Evolutionary conservation across 2,113 vertebrate species (phyloP).

Genomic region (Nothocercus julius): DNA sequence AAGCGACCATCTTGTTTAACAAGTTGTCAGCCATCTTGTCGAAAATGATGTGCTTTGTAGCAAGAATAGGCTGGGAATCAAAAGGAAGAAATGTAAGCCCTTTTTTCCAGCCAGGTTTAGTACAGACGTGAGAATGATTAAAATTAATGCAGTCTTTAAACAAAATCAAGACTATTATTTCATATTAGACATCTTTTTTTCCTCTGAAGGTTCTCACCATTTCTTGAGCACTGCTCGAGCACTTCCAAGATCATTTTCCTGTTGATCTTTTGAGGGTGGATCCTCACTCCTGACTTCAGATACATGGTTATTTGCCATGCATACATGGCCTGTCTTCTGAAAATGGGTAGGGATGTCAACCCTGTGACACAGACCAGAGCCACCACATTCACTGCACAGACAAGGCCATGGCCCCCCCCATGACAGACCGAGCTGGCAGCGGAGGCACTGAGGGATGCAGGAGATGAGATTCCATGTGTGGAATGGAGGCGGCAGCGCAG

Average conservation of each 20-base stretch:
- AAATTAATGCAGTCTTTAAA: neutral
- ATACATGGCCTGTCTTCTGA: neutral
- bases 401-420: accelerated
- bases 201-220: neutral
- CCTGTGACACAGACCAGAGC: neutral
- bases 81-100: neutral
- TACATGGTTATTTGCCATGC: neutral
- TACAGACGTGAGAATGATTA: neutral
- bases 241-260: neutral
- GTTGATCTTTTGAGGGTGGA: neutral
- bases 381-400: accelerated
- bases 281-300: neutral
- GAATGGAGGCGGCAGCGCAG: neutral
- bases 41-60: neutral
- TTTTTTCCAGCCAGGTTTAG: neutral
- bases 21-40: slow-evolving; percentile 23
- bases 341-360: neutral
- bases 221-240: neutral
- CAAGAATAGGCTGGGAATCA: neutral
- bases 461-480: neutral
- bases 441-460: neutral
- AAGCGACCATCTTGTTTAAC: neutral
- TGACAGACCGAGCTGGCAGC: neutral
- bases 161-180: neutral
- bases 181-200: neutral